Percentiles rank a stretch among this genome's conserved stretches.
Evolutionary conservation across 2,113 vertebrate species (phyloP).

Genomic region (Pongo abelii): DNA sequence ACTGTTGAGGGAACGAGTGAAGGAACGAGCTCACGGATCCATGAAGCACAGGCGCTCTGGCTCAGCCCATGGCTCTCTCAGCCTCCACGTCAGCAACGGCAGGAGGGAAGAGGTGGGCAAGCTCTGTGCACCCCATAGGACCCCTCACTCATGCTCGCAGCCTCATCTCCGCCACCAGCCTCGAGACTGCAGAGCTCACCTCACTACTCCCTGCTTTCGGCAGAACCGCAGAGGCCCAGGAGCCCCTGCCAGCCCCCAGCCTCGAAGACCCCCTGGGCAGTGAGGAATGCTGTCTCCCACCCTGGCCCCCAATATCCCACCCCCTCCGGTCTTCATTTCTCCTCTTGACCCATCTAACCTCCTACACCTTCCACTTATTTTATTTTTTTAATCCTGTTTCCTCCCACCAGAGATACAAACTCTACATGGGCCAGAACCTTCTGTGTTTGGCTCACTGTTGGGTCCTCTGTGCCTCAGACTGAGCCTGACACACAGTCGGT

Average conservation of each 20-base stretch:
- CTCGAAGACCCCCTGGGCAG: neutral
- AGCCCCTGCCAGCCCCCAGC: neutral
- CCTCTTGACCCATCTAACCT: neutral
- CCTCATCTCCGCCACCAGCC: neutral
- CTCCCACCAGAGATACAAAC: too few species aligned
- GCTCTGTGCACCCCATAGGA: rapidly evolving
- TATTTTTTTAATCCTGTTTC: neutral
- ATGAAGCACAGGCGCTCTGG: neutral
- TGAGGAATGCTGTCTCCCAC: too few species aligned
- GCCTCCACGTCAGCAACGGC: rapidly evolving
- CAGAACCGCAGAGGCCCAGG: too few species aligned
- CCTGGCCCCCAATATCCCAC: neutral
- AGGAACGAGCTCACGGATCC: rapidly evolving
- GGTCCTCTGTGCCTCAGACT: rapidly evolving
- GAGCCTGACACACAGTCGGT: neutral
- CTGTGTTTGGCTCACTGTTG: rapidly evolving
- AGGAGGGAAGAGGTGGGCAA: too few species aligned
- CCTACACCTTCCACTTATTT: neutral
- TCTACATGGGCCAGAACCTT: neutral
- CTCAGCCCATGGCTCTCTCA: neutral
- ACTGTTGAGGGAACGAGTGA: rapidly evolving
- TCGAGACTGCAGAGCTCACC: rapidly evolving
- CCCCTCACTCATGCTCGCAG: rapidly evolving
- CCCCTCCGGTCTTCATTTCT: neutral
- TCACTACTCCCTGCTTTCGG: neutral